Evolutionary conservation across 53 echinoderm and acorn worm species (phyloP).

Genomic region (Pentamera pediparva): DNA sequence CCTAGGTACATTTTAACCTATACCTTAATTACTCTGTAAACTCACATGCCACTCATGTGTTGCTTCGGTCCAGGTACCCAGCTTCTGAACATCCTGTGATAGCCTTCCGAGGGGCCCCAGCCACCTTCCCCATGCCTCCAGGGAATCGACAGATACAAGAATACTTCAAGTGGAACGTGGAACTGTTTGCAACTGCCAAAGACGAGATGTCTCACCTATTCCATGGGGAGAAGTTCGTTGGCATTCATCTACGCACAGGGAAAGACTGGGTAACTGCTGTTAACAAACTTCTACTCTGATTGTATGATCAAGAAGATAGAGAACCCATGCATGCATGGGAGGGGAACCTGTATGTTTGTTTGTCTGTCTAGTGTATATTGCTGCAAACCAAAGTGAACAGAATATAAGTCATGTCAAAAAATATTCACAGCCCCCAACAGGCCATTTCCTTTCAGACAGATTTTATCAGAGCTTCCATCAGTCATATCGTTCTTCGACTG

Average conservation of each 20-base stretch:
- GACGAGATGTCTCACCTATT: constrained; percentile 65
- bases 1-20: too few species aligned
- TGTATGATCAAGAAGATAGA: too few species aligned
- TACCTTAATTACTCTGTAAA: too few species aligned
- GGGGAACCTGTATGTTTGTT: not conserved
- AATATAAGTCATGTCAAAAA: too few species aligned
- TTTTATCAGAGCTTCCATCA: too few species aligned
- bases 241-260: constrained; percentile 85
- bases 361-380: too few species aligned
- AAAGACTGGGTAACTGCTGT: constrained; percentile 91
- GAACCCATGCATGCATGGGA: not conserved
- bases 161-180: constrained; percentile 62
- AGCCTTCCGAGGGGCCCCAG: constrained; percentile 82
- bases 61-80: constrained; percentile 82
- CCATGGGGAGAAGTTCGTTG: constrained; percentile 63
- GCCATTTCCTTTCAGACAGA: too few species aligned
- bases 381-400: too few species aligned
- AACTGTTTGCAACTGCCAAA: constrained; percentile 57
- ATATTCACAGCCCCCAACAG: too few species aligned
- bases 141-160: constrained; percentile 70
- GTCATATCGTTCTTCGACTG: too few species aligned
- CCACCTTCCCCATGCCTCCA: constrained; percentile 45
- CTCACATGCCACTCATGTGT: too few species aligned
- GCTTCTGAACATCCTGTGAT: constrained; percentile 72
- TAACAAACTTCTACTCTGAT: too few species aligned